Conservation (phyloP, 2,113 vertebrate genomes). For the Vimba vimba region DNA sequence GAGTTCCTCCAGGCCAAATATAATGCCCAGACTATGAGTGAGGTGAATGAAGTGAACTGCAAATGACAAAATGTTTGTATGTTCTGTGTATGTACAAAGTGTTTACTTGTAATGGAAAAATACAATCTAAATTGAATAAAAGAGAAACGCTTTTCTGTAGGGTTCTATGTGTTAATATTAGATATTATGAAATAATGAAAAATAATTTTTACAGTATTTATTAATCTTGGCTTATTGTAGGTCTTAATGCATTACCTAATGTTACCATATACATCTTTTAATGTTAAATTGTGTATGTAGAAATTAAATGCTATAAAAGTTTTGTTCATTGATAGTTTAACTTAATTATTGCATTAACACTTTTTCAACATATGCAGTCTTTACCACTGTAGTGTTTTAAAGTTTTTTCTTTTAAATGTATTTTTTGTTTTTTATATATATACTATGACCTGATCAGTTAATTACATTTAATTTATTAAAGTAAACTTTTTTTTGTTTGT, state of each 20-base stretch:
- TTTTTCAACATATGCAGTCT: background rate
- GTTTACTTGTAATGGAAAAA: no score
- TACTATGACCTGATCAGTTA: background rate
- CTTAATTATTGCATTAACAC: background rate
- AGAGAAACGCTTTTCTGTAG: background rate
- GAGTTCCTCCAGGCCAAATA: constrained; percentile 91
- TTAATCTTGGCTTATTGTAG: no score
- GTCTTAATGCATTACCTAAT: no score
- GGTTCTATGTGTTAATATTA: background rate
- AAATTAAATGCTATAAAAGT: background rate
- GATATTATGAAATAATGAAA: background rate
- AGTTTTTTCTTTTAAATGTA: background rate
- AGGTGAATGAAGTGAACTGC: constrained; percentile 68
- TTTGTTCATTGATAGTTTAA: background rate
- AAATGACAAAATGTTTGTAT: no score
- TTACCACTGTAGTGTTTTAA: background rate
- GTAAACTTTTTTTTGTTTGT: background rate
- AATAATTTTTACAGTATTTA: no score
- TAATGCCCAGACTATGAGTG: constrained; percentile 88
- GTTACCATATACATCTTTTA: background rate
- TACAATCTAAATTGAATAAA: background rate
- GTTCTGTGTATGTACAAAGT: background rate
- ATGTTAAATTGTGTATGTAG: background rate
- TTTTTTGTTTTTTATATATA: background rate
- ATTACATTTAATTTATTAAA: background rate